These are phyloP conservation scores for Blera fallax DNA, from an alignment of 2,888 invertebrate genomes.

Conservation along the genomic window DNA sequence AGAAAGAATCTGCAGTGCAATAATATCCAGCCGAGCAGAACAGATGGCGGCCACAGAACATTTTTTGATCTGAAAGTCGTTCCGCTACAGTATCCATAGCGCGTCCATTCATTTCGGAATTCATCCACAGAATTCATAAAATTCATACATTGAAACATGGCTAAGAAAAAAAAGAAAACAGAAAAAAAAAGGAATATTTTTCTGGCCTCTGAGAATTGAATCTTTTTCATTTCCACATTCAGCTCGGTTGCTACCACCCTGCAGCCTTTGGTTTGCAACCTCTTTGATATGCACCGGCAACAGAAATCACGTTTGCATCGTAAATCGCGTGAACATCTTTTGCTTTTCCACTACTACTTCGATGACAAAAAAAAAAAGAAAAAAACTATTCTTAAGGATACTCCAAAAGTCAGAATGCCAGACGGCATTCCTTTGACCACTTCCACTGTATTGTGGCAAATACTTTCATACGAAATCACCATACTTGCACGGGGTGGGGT, in stretches of 20 bases:
- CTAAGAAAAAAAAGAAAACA: background rate
- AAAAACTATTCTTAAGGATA: constrained; percentile 33
- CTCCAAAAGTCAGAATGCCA: constrained; percentile 32
- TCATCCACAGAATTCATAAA: constrained; percentile 65
- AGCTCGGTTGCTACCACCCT: background rate
- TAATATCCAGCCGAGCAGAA: constrained; percentile 61
- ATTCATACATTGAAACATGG: constrained; percentile 24
- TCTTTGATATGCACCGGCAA: constrained; percentile 48
- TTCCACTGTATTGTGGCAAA: constrained; percentile 44
- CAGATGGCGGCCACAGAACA: constrained; percentile 62
- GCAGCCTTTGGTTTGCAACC: constrained; percentile 7
- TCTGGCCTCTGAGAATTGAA: constrained; percentile 60
- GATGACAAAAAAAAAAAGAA: constrained; percentile 3
- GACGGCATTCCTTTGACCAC: constrained; percentile 55
- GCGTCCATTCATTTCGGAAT: constrained; percentile 45
- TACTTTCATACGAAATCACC: constrained; percentile 20
- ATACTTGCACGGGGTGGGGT: background rate
- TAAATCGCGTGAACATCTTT: constrained; percentile 74
- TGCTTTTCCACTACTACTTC: background rate
- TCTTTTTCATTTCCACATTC: constrained; percentile 50
- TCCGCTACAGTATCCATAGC: constrained; percentile 35
- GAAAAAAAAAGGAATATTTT: background rate
- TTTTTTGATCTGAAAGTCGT: constrained; percentile 60
- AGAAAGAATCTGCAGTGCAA: constrained; percentile 46
- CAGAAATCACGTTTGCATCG: constrained; percentile 75